Evolutionary conservation across 2,888 invertebrate genomes (phyloP).

Genomic region (Cremastinae sp.): DNA sequence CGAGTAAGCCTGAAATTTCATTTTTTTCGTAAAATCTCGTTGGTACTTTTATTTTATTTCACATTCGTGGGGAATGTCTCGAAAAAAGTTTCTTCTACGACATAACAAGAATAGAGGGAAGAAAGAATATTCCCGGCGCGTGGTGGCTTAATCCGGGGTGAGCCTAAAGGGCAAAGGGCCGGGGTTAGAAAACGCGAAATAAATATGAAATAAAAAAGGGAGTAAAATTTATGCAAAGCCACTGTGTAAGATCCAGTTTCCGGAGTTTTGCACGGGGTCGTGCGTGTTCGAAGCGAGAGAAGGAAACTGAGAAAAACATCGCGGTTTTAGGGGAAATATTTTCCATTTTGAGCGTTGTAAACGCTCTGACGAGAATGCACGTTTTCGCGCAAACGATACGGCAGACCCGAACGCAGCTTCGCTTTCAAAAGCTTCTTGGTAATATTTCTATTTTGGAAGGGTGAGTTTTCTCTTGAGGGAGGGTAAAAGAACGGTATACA

Average conservation of each 20-base stretch:
- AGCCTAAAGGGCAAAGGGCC: too few species aligned
- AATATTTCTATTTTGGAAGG: constrained; percentile 6
- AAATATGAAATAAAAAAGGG: constrained; percentile 26
- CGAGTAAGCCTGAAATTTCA: too few species aligned
- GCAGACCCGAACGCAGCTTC: constrained; percentile 26
- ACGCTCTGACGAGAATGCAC: constrained; percentile 48
- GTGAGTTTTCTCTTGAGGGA: neutral
- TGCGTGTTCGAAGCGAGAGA: constrained; percentile 43
- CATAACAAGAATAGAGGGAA: constrained; percentile 4
- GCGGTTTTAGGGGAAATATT: constrained; percentile 37
- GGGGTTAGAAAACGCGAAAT: constrained; percentile 21
- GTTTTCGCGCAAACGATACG: constrained; percentile 60
- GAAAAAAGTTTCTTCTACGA: neutral
- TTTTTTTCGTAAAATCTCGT: too few species aligned
- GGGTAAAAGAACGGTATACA: neutral
- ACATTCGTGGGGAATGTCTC: too few species aligned
- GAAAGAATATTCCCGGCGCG: constrained; percentile 40
- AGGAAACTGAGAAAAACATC: constrained; percentile 27
- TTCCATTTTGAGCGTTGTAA: constrained; percentile 12
- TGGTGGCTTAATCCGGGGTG: constrained; percentile 46
- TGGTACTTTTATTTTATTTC: too few species aligned
- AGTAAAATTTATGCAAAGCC: constrained; percentile 44
- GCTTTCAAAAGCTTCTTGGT: neutral
- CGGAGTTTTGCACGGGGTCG: constrained; percentile 55
- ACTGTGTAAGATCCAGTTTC: constrained; percentile 59